Evolutionary conservation across 2,797 vertebrate genomes (phyloP).

Genomic region (Tamandua tetradactyla): DNA sequence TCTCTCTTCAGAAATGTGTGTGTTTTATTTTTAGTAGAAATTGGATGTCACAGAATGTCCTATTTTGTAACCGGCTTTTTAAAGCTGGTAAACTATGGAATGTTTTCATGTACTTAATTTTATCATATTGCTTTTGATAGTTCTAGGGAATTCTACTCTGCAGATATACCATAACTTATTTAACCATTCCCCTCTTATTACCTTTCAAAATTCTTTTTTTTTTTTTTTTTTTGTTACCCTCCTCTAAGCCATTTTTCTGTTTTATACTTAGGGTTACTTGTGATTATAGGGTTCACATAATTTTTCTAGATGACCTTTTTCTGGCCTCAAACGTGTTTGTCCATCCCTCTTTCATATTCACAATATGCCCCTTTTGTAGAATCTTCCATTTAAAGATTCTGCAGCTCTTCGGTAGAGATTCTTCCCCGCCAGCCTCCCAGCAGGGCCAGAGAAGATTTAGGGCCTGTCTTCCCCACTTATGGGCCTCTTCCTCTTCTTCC

Average conservation of each 20-base stretch:
- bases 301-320: neutral
- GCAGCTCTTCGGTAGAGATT: accelerated
- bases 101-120: neutral
- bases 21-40: neutral
- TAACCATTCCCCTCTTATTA: neutral
- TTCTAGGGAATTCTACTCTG: neutral
- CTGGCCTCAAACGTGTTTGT: neutral
- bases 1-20: neutral
- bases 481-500: neutral
- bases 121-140: neutral
- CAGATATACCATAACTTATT: neutral
- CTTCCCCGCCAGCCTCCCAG: neutral
- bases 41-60: neutral
- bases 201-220: neutral
- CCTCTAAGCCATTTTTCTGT: neutral
- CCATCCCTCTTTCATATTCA: neutral
- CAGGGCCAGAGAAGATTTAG: neutral
- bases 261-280: neutral
- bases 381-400: neutral
- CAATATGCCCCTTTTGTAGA: neutral
- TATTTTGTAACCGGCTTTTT: conserved; percentile 43
- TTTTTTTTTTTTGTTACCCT: neutral
- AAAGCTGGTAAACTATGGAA: neutral
- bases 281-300: neutral
- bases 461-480: neutral